These are phyloP conservation scores for Drosophila baimaii DNA, from an alignment of 1,140 invertebrate genomes.

Conservation along the genomic window DNA sequence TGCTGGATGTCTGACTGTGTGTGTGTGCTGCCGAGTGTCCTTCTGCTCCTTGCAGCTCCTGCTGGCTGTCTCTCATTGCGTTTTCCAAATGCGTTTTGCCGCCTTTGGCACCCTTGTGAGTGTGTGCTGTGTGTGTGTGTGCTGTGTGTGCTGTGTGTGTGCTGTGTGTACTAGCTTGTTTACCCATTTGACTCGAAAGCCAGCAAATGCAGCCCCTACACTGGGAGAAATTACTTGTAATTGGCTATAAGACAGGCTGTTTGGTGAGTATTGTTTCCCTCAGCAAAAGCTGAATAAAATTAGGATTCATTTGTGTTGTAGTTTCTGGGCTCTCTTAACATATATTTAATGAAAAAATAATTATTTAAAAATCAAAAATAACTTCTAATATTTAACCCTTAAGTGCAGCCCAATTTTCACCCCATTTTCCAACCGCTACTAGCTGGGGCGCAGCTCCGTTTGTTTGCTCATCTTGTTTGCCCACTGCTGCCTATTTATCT, in stretches of 20 bases:
- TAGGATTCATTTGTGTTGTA: too few species aligned
- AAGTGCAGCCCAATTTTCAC: neutral
- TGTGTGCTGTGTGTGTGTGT: neutral
- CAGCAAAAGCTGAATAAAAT: too few species aligned
- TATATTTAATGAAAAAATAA: neutral
- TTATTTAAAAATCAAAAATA: neutral
- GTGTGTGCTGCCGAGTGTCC: conserved; percentile 29
- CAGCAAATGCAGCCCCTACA: conserved; percentile 35
- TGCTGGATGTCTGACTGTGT: conserved; percentile 1
- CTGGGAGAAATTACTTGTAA: neutral
- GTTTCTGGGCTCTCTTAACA: too few species aligned
- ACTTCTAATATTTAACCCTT: too few species aligned
- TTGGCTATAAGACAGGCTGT: too few species aligned
- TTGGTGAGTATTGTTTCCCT: too few species aligned
- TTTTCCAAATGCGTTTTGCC: conserved; percentile 74
- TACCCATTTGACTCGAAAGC: conserved; percentile 49
- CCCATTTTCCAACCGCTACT: conserved; percentile 2
- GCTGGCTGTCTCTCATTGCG: conserved; percentile 58
- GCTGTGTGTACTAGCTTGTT: conserved; percentile 40
- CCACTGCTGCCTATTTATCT: conserved; percentile 82
- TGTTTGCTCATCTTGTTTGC: conserved; percentile 76
- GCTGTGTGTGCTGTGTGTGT: conserved; percentile 8
- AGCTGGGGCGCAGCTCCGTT: conserved; percentile 30
- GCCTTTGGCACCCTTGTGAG: conserved; percentile 56
- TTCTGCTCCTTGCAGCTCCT: neutral